Percentiles rank a stretch among this genome's conserved stretches.
phyloP scores from a whole-genome alignment of 2,113 vertebrate species.

The Hippocampus comes region DNA sequence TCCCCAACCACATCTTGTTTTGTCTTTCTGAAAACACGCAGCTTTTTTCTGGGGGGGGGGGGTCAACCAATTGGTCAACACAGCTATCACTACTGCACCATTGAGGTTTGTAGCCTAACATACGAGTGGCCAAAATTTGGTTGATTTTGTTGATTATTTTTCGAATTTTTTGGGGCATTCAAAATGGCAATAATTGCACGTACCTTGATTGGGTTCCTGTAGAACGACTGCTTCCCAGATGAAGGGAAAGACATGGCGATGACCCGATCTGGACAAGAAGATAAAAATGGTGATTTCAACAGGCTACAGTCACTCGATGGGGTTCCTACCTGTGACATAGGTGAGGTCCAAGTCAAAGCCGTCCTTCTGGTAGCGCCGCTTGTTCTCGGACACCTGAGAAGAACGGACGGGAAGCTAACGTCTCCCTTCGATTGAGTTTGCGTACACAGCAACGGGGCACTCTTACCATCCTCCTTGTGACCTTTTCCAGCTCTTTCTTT shows the following conservation, averaged over 20 bases:
- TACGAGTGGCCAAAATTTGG: neutral
- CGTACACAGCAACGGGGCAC: neutral
- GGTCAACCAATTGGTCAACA: too few species aligned
- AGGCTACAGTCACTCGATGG: neutral
- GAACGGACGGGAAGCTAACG: neutral
- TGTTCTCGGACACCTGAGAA: constrained; percentile 90
- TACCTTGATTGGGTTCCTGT: constrained; percentile 91
- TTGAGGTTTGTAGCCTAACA: too few species aligned
- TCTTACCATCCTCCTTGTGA: constrained; percentile 89
- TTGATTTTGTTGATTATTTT: neutral
- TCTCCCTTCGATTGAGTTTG: neutral
- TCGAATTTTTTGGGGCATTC: neutral
- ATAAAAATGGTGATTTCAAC: neutral
- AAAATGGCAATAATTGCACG: constrained; percentile 7
- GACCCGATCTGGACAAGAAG: constrained; percentile 76
- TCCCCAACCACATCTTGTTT: too few species aligned
- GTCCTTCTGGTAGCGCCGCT: constrained; percentile 87
- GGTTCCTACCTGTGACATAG: constrained; percentile 84
- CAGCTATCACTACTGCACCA: too few species aligned
- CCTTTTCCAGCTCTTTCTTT: constrained; percentile 82
- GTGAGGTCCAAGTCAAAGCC: constrained; percentile 97
- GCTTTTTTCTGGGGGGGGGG: too few species aligned
- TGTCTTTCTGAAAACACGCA: too few species aligned
- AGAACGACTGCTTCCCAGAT: constrained; percentile 90
- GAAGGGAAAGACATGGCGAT: constrained; percentile 99